Evolutionary conservation across 2,113 vertebrate genomes (phyloP), one percentile per base, ranked within the genome.

Genomic region (Crocuta crocuta): DNA sequence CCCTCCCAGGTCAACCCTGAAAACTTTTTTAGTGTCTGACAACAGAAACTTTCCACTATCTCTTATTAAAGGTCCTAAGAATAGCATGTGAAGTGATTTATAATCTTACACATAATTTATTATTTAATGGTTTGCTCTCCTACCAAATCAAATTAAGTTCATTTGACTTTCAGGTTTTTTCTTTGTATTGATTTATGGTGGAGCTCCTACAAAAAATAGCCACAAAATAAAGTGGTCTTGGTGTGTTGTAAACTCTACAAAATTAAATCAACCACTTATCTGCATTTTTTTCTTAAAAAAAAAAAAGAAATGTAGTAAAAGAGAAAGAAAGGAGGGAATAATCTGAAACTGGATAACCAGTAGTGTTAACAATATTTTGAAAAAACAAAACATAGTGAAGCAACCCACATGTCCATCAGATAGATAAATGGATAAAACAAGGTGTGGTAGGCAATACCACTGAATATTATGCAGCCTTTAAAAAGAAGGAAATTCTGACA

Each of bases 91-190:
- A 93, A 78, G 26, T 86, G 79, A 95, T 80, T 83, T 95, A 53
- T 84, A 82, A 91, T 94, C 15, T 76, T 96, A 91, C 23, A 90
- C 68, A 28, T 89, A 58, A 61, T 96, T 89, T 92, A 81, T 92
- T 95, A 70, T 92, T 95, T 84, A 50, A 68, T 80, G 39, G 50
- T 80, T 95, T 76, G 6, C 55, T 76, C 21, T 83, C 45, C 33
- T 89, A 10, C 24, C 83, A 91, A 91, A 92, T 76, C 17, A 63
- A 78, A 78, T 76, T 74, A 66, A 96, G 70, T 33, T 96, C 31
- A 58, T 86, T 96, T 96, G 74, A 86, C n/a, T 95, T 83, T 91
- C 53, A 84, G 2, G 7, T 73, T 74, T 94, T 94, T 93, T 23
- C 3, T 87, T 87, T 94, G 33, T 93, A 23, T 93, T 93, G 73